Base-by-base conservation (phyloP, 2,888 invertebrate genomes). In the Caenorhabditis sp. region DNA sequence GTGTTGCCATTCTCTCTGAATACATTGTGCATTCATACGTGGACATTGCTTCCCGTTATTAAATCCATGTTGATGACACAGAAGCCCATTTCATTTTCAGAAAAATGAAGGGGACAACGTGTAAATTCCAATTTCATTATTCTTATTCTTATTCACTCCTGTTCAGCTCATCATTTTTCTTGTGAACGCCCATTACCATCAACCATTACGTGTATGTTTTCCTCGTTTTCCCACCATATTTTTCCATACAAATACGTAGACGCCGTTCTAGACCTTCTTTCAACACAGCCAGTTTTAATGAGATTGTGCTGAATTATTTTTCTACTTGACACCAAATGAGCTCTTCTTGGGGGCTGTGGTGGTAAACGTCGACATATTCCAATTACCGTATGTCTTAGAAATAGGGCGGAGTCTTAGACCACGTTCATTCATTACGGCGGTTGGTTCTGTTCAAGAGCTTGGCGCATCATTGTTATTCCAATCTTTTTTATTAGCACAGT, bases 291-390 rank as follows among this genome's bases (percentile, higher is more conserved):
- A 61, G 70, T 74, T 81, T 81, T 81, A 81, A 81, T 81, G 80
- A 81, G 80, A 81, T 81, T 81, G 80, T 81, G 80, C 69, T 81
- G 74, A 81, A 74, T 81, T 81, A 80, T 80, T 80, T 80, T 73
- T 66, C 73, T 80, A 72, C 58, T 73, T 80, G 73, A 59, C 16
- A 73, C 66, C 73, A 80, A 80, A 80, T 68, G 66, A 73, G 72
- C 51, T 38, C 38, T 19, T 22, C 41, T 35, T 41, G 66, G 58
- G 19, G 44, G 49, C n/a, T 38, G 56, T 51, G 8, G 24, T 47
- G 49, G 59, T 69, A 54, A 70, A 54, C 47, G 59, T 61, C 47
- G 10, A 28, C 22, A 51, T 47, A 22, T 70, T 49, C 79, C 64
- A 70, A 79, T 79, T 79, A 79, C 79, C 79, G 79, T 79, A 79